Evolutionary conservation across 2,113 vertebrate species (phyloP).

Genomic region (Mirza zaza): DNA sequence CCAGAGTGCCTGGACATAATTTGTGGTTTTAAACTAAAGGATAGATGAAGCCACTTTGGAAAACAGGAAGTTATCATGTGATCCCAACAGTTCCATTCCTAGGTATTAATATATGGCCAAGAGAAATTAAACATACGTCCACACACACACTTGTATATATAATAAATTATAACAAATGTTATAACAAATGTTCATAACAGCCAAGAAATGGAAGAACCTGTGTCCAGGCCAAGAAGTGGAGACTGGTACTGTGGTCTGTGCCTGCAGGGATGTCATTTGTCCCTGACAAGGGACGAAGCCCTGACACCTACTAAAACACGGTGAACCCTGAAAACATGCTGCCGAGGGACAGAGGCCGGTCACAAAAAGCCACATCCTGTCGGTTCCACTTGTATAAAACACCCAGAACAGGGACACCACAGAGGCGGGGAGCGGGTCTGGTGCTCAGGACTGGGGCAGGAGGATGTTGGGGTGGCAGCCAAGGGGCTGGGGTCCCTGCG

Average conservation of each 20-base stretch:
- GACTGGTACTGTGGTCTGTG: fast-evolving
- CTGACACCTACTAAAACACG: fast-evolving
- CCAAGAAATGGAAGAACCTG: fast-evolving
- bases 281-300: not conserved
- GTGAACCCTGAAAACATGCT: not conserved
- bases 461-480: fast-evolving
- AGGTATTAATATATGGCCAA: too few species aligned
- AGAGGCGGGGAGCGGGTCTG: fast-evolving
- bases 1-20: not conserved
- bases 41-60: fast-evolving
- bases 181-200: not conserved
- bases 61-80: not conserved
- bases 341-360: not conserved
- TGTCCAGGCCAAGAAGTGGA: fast-evolving
- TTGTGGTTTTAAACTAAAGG: not conserved
- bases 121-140: fast-evolving
- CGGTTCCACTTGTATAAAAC: not conserved
- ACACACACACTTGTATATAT: not conserved
- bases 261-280: fast-evolving
- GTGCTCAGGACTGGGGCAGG: fast-evolving
- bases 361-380: not conserved
- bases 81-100: not conserved
- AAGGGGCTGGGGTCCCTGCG: fast-evolving
- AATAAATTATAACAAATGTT: too few species aligned
- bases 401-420: fast-evolving